A percentile compares a stretch with the other conserved stretches of the same genome.
Evolutionary conservation across 2,888 invertebrate species (phyloP).

Genomic region (Chrysodeixis includens): DNA sequence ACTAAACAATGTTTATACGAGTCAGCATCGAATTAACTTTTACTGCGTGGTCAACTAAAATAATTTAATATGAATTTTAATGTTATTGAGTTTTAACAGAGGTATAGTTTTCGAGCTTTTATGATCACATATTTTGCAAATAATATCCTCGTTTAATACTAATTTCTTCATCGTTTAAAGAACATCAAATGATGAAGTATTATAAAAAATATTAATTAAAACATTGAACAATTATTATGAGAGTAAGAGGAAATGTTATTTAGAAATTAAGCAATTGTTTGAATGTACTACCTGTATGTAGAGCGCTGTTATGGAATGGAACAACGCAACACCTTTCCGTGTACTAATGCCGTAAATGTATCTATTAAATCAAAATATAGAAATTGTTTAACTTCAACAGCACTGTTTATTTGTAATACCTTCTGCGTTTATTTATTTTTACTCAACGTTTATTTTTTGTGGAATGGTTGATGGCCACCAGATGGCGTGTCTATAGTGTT

Average conservation of each 20-base stretch:
- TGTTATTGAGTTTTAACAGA: slow-evolving; percentile 52
- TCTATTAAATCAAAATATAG: slow-evolving; percentile 58
- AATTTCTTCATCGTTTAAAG: not conserved
- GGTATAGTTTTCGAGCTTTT: slow-evolving; percentile 29
- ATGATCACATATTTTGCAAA: slow-evolving; percentile 13
- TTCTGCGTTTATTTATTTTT: slow-evolving; percentile 82
- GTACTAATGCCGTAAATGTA: slow-evolving; percentile 34
- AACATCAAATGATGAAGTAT: not conserved
- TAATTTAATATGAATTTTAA: slow-evolving; percentile 67
- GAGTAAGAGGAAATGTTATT: not conserved
- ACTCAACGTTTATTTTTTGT: slow-evolving; percentile 84
- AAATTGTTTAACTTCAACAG: slow-evolving; percentile 74
- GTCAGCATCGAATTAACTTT: slow-evolving; percentile 86
- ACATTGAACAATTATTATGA: not conserved
- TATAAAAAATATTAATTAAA: not conserved
- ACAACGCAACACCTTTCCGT: slow-evolving; percentile 27
- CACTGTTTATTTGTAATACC: slow-evolving; percentile 79
- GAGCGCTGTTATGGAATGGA: slow-evolving; percentile 9
- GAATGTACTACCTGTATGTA: not conserved
- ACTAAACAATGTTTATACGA: slow-evolving; percentile 89
- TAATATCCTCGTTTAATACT: not conserved
- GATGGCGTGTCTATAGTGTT: slow-evolving; percentile 82
- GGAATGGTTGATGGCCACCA: slow-evolving; percentile 83
- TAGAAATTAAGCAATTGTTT: not conserved
- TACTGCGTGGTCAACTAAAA: slow-evolving; percentile 79